Evolutionary conservation across 2,113 vertebrate genomes (phyloP).

Genomic region (Eleginops maclovinus): DNA sequence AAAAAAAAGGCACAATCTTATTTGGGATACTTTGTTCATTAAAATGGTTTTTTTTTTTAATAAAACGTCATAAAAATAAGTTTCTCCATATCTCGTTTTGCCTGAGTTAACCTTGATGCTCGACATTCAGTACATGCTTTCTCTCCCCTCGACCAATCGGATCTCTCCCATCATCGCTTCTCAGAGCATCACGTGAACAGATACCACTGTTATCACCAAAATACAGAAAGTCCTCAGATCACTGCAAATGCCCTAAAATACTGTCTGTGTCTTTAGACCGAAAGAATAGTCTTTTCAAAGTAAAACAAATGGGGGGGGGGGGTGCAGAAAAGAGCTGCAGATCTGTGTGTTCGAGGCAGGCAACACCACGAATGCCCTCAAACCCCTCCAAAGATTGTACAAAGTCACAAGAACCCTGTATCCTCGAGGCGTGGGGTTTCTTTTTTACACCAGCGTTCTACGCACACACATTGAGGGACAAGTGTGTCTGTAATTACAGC

Average conservation of each 20-base stretch:
- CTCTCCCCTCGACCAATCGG: not conserved
- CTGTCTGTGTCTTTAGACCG: conserved; percentile 48
- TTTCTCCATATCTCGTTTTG: conserved; percentile 55
- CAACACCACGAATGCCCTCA: conserved; percentile 20
- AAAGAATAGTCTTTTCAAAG: conserved; percentile 28
- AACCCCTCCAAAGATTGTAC: conserved; percentile 22
- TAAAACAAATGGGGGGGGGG: conserved; percentile 6
- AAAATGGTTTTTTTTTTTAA: conserved; percentile 48
- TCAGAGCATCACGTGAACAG: conserved; percentile 46
- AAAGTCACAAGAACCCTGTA: conserved; percentile 5
- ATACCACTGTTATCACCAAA: conserved; percentile 12
- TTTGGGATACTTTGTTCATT: conserved; percentile 55
- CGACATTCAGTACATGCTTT: conserved; percentile 54
- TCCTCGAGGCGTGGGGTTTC: not conserved
- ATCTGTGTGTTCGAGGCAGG: conserved; percentile 15
- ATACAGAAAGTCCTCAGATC: conserved; percentile 47
- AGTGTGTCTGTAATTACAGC: conserved; percentile 44
- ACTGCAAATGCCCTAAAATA: conserved; percentile 69
- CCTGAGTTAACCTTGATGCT: conserved; percentile 76
- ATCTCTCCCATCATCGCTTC: not conserved
- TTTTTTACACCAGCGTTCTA: conserved; percentile 10
- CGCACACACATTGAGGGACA: not conserved
- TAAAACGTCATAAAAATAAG: conserved; percentile 65
- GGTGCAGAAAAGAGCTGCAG: conserved; percentile 50
- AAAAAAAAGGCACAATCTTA: conserved; percentile 79